A percentile compares a stretch with the other conserved stretches of the same genome.
Evolutionary conservation across 2,888 invertebrate genomes (phyloP).

Genomic region (Agriopis marginaria): DNA sequence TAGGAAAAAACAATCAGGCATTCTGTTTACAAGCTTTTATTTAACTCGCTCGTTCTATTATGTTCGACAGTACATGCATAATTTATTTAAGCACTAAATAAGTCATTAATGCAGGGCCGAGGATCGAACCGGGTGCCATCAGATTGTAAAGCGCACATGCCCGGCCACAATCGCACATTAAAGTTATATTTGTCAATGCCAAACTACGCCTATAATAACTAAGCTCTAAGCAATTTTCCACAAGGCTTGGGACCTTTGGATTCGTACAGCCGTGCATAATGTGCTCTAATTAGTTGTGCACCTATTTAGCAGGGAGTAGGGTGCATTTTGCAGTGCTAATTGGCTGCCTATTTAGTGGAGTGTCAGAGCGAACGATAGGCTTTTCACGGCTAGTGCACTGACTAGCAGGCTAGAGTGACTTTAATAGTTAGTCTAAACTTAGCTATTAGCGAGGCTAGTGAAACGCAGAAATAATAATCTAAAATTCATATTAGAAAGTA

Average conservation of each 20-base stretch:
- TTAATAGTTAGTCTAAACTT: not conserved
- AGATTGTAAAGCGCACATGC: constrained; percentile 12
- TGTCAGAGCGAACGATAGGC: constrained; percentile 42
- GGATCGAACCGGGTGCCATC: not conserved
- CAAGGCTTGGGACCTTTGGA: constrained; percentile 61
- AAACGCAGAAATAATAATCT: not conserved
- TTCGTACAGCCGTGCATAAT: constrained; percentile 52
- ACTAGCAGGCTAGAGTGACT: constrained; percentile 40
- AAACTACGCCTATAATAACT: constrained; percentile 47
- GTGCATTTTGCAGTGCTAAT: constrained; percentile 41
- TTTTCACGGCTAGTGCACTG: constrained; percentile 67
- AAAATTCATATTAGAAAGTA: not conserved
- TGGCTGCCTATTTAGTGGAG: constrained; percentile 24
- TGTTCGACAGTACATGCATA: too few species aligned
- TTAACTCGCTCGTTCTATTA: too few species aligned
- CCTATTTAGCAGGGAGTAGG: constrained; percentile 38
- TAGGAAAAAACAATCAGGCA: too few species aligned
- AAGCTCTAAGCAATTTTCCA: constrained; percentile 56
- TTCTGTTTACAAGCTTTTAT: too few species aligned
- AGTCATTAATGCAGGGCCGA: too few species aligned
- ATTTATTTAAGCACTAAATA: too few species aligned
- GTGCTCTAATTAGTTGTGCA: constrained; percentile 34
- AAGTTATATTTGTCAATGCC: constrained; percentile 45
- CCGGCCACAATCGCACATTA: constrained; percentile 12
- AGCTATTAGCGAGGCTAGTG: not conserved